Evolutionary conservation across 92 coral and sea anemone genomes (phyloP).

Genomic region (Parazoanthus swiftii): DNA sequence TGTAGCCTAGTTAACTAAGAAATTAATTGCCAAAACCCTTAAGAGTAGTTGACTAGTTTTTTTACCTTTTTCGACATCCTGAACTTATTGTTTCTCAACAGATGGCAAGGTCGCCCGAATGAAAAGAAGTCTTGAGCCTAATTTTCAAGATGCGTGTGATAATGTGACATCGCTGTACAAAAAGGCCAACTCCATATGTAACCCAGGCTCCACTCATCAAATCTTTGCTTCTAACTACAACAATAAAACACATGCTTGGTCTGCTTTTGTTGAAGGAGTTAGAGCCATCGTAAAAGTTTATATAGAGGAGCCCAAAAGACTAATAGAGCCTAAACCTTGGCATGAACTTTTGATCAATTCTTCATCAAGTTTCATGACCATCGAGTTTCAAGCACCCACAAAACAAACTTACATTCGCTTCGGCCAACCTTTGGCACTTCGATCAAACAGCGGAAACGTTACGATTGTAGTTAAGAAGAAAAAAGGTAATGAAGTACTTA

Average conservation of each 20-base stretch:
- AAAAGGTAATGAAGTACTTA: background rate
- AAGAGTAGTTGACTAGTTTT: too few species aligned
- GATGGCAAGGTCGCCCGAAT: background rate
- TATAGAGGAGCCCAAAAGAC: background rate
- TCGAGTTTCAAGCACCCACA: background rate
- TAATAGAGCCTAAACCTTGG: background rate
- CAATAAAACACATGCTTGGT: background rate
- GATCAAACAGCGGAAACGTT: background rate
- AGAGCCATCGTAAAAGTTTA: background rate
- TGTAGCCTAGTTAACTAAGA: too few species aligned
- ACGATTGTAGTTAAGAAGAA: background rate
- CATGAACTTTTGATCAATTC: slow-evolving; percentile 5
- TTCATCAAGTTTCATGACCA: background rate
- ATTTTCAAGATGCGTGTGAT: background rate
- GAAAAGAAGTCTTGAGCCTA: background rate
- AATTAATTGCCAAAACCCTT: too few species aligned
- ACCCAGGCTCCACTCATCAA: background rate
- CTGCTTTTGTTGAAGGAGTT: background rate
- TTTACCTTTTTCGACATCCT: too few species aligned
- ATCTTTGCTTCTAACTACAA: background rate
- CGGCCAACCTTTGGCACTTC: background rate
- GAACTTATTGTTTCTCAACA: background rate
- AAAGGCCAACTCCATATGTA: background rate
- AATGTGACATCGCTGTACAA: background rate
- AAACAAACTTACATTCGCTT: background rate